These are phyloP conservation scores for Carassius auratus DNA, from an alignment of 2,113 vertebrate genomes.

Conservation along the genomic window DNA sequence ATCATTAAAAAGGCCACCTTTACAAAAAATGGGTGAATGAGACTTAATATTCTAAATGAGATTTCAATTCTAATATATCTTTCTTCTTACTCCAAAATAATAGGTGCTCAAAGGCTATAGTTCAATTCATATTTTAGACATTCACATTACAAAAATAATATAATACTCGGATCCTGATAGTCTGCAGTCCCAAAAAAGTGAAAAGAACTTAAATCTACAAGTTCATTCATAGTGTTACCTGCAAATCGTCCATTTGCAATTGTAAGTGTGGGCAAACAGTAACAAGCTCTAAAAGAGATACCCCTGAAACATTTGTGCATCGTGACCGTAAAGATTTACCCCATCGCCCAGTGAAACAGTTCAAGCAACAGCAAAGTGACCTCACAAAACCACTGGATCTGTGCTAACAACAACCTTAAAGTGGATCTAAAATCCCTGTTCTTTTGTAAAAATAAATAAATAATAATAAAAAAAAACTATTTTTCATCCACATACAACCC, in stretches of 20 bases:
- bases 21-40: background rate
- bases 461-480: too few relatives aligned
- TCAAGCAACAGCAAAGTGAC: background rate
- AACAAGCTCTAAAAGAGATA: slow-evolving; percentile 14
- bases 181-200: slow-evolving; percentile 8
- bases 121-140: background rate
- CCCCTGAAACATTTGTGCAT: slow-evolving; percentile 38
- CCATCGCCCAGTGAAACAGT: background rate
- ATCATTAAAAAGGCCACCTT: slow-evolving; percentile 26
- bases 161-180: slow-evolving; percentile 26
- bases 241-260: slow-evolving; percentile 28
- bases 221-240: slow-evolving; percentile 36
- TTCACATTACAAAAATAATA: slow-evolving; percentile 18
- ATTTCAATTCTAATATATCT: background rate
- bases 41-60: background rate
- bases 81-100: background rate
- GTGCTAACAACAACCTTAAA: background rate
- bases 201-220: slow-evolving; percentile 19
- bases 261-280: slow-evolving; percentile 8
- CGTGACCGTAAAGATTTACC: background rate
- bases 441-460: background rate
- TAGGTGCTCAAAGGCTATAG: background rate
- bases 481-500: background rate
- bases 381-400: background rate
- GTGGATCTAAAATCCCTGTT: background rate